These are phyloP conservation scores for Hydra vulgaris DNA, from an alignment of 30 jellyfish, hydroid and myxozoan species.

Conservation along the genomic window DNA sequence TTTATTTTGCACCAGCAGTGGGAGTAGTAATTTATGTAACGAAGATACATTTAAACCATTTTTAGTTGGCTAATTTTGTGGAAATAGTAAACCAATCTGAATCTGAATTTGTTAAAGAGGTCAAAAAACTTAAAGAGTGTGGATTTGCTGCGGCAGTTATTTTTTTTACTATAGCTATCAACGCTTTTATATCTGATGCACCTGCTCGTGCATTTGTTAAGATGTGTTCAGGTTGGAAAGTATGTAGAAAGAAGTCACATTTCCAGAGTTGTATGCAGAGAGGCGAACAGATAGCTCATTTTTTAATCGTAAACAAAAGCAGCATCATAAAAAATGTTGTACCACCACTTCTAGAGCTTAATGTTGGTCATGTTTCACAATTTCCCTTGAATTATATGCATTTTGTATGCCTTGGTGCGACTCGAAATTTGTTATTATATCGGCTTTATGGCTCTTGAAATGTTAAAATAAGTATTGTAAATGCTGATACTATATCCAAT, in stretches of 20 bases:
- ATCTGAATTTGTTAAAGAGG: not conserved
- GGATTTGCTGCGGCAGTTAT: not conserved
- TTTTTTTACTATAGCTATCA: not conserved
- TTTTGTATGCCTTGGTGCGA: not conserved
- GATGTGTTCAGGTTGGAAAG: not conserved
- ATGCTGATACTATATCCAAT: not conserved
- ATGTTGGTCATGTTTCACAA: not conserved
- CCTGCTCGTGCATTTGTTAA: not conserved
- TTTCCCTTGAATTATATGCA: not conserved
- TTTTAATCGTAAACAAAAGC: not conserved
- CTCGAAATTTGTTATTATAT: not conserved
- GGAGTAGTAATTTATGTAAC: no score
- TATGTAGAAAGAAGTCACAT: not conserved
- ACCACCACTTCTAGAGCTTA: not conserved
- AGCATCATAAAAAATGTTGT: not conserved
- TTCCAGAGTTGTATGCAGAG: not conserved
- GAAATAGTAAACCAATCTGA: not conserved
- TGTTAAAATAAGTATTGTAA: not conserved
- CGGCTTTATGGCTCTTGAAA: not conserved
- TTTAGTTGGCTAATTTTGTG: not conserved
- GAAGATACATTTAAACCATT: not conserved
- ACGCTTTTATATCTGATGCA: not conserved
- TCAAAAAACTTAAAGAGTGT: not conserved
- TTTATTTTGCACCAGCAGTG: no score
- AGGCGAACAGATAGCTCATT: not conserved